Evolutionary conservation across 92 coral and sea anemone species (phyloP).

Genomic region (Desmophyllum pertusum): DNA sequence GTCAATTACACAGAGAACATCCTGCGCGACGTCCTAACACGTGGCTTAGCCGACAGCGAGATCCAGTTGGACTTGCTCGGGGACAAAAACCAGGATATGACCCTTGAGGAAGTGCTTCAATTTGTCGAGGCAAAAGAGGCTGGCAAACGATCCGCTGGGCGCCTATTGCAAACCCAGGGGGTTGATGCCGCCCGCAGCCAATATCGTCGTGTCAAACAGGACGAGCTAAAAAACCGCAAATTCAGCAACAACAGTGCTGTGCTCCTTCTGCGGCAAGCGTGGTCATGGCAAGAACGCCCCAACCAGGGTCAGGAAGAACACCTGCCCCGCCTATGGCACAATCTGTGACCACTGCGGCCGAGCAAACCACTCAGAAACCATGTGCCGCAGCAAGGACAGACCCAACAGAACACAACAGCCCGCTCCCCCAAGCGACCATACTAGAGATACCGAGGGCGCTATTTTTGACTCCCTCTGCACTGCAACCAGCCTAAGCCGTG

Average conservation of each 20-base stretch:
- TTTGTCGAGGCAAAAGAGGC: no score
- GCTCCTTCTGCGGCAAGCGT: constrained; percentile 59
- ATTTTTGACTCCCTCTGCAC: constrained; percentile 18
- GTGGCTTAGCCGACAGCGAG: no score
- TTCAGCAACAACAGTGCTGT: constrained; percentile 41
- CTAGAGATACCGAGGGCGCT: constrained; percentile 2
- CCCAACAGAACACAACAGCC: background rate
- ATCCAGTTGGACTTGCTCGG: no score
- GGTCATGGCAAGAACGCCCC: constrained; percentile 74
- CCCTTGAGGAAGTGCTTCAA: no score
- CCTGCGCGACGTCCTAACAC: no score
- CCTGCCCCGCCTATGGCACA: constrained; percentile 67
- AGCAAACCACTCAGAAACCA: constrained; percentile 40
- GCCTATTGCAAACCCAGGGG: no score
- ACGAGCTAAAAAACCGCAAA: constrained; percentile 27
- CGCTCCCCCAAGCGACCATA: background rate
- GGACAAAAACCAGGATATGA: no score
- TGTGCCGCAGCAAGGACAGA: constrained; percentile 62
- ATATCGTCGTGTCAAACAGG: constrained; percentile 37
- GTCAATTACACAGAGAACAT: no score
- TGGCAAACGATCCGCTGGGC: no score
- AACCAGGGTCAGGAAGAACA: constrained; percentile 35
- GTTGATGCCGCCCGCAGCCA: constrained; percentile 61
- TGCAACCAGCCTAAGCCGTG: background rate
- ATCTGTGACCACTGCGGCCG: constrained; percentile 53